Evolutionary conservation across 1,140 invertebrate species (phyloP).

Genomic region (Odontomachus brunneus): DNA sequence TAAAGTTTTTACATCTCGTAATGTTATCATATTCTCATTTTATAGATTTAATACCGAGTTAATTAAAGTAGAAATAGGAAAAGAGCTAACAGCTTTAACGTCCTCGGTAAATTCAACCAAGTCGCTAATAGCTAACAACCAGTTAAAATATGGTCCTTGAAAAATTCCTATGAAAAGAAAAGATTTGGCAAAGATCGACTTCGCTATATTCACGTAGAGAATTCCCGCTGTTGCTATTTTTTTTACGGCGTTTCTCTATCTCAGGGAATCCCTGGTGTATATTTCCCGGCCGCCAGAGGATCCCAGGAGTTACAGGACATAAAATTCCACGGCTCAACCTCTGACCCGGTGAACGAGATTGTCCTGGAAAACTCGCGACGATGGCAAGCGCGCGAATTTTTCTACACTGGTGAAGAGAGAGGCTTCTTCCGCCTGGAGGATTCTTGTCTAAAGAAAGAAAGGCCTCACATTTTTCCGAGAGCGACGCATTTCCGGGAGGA

Average conservation of each 20-base stretch:
- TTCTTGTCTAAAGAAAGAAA: conserved; percentile 21
- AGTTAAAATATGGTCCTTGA: neutral
- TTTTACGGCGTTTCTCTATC: neutral
- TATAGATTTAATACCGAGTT: neutral
- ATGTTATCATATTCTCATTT: neutral
- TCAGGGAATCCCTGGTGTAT: neutral
- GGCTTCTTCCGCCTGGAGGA: conserved; percentile 8
- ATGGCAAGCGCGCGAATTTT: neutral
- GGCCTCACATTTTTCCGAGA: conserved; percentile 17
- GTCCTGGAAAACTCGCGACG: conserved; percentile 30
- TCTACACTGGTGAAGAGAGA: neutral
- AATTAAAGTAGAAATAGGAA: neutral
- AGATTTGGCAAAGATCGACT: conserved; percentile 1
- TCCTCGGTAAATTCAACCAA: neutral
- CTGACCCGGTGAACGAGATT: conserved; percentile 17
- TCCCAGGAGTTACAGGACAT: neutral
- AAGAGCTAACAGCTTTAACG: neutral
- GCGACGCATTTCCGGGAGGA: conserved; percentile 11
- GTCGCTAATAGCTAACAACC: neutral
- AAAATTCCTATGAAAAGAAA: conserved; percentile 20
- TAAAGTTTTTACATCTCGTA: too few relatives aligned
- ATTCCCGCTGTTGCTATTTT: neutral
- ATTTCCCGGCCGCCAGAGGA: neutral
- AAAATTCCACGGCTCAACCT: conserved; percentile 36
- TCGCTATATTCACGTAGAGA: conserved; percentile 12